Percentiles rank a stretch among this genome's conserved stretches.
phyloP scores from a whole-genome alignment of 1,140 invertebrate species.

The Drosophila littoralis region DNA sequence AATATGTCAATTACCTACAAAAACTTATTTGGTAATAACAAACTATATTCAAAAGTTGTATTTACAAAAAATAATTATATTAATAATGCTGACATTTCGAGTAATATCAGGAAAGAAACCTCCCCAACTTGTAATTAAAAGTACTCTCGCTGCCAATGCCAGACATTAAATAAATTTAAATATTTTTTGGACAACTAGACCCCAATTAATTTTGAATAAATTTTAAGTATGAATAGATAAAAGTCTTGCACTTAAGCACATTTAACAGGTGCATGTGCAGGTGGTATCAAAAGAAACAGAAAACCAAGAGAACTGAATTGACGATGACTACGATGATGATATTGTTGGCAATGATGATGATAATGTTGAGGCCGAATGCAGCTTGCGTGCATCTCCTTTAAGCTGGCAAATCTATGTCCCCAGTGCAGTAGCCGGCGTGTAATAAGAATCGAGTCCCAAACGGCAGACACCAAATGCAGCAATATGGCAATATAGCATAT shows the following conservation, averaged over 20 bases:
- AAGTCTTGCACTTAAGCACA: background rate
- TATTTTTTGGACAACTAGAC: background rate
- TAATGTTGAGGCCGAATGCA: conserved; percentile 33
- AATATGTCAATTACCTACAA: no score
- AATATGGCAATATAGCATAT: conserved; percentile 9
- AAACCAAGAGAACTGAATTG: background rate
- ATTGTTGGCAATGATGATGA: conserved; percentile 38
- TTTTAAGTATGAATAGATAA: background rate
- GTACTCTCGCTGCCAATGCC: background rate
- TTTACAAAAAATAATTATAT: no score
- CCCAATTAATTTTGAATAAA: conserved; percentile 24
- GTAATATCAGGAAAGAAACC: no score
- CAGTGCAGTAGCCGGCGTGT: conserved; percentile 37
- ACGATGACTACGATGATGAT: conserved; percentile 42
- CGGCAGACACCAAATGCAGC: background rate
- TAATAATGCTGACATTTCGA: no score
- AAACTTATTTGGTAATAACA: no score
- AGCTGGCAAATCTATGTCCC: conserved; percentile 4
- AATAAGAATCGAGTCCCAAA: conserved; percentile 17
- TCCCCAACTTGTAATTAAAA: background rate
- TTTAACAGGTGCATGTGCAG: conserved; percentile 33
- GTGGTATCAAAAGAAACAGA: conserved; percentile 15
- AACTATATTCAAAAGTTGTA: no score
- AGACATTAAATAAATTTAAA: background rate
- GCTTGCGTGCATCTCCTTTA: conserved; percentile 57